Evolutionary conservation across 1,140 invertebrate genomes (phyloP), one percentile per base, ranked within the genome.

Genomic region (Papilio polytes): DNA sequence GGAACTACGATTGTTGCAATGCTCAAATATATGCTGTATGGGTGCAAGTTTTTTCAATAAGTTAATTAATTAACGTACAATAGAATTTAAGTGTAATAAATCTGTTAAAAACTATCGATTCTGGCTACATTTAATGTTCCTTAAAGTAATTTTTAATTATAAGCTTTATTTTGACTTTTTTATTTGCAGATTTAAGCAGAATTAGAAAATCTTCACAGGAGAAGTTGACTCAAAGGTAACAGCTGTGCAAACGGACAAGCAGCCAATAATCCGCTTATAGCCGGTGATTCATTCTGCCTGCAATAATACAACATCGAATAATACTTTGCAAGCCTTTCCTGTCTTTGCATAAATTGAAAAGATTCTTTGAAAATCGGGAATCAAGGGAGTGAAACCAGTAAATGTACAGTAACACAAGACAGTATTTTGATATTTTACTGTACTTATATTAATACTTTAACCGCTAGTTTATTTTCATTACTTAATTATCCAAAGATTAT

Each of bases 171-270:
- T 41, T 41, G 6, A 41, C 36, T 41, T 41, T 53, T 22, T 26
- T 7, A 22, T 20, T 10, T 15, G 22, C 22, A 70, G 26, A 20
- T 26, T 6, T 70, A 70, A 70, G 12, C 26, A 70, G 13, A 70
- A 70, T 70, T 70, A 70, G 63, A 66, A 66, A 66, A 70, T 26
- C 6, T 4, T 70, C 26, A 4, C 12, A 70, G 26, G 63, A 70
- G 31, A 41, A 18, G 12, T 70, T 31, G 63, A 7, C 63, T 31
- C 26, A 70, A 31, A 63, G 20, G 20, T 63, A 63, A 26, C 63
- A 66, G 63, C 63, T 70, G 63, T 70, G 31, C 63, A 31, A 36
- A 15, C 63, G 63, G 63, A 36, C 26, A 70, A 26, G 13, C 59
- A 6, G 63, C 26, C 22, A 6, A 70, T 70, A 70, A 70, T 10